A percentile compares a stretch with the other conserved stretches of the same genome.
Conservation (phyloP, 2,797 vertebrate species). For the Neosilurus mollespiculum region DNA sequence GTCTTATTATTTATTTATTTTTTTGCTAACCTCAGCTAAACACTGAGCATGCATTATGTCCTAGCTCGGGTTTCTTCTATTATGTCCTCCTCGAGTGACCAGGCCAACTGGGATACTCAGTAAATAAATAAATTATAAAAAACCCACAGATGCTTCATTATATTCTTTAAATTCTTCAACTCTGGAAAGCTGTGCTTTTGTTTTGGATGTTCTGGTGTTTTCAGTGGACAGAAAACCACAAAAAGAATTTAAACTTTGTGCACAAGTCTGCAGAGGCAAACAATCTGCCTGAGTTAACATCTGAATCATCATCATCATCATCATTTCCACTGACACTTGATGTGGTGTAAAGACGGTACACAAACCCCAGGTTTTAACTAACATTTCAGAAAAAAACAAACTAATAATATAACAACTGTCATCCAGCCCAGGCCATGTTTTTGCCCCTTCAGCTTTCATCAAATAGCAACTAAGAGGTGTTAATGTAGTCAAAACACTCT, state of each 20-base stretch:
- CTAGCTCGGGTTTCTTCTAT: background rate
- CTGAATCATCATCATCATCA: background rate
- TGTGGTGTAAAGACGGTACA: background rate
- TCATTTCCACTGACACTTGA: background rate
- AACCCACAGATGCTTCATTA: background rate
- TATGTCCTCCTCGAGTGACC: slow-evolving; percentile 13
- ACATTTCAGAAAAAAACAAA: background rate
- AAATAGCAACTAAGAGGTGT: background rate
- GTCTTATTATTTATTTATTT: background rate
- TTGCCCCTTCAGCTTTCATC: background rate
- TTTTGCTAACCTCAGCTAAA: background rate
- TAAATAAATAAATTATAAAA: background rate
- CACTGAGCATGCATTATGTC: slow-evolving; percentile 1
- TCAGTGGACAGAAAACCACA: background rate
- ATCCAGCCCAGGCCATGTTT: background rate
- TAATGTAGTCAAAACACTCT: background rate
- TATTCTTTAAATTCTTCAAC: slow-evolving; percentile 3
- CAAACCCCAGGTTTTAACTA: background rate
- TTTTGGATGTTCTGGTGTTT: background rate
- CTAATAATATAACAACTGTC: background rate
- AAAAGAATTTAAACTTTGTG: background rate
- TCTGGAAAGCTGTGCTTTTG: background rate
- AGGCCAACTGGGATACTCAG: background rate
- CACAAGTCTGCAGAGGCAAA: background rate
- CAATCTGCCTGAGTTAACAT: background rate